phyloP scores from a whole-genome alignment of 2,888 invertebrate species.

The Eudemis profundana region DNA sequence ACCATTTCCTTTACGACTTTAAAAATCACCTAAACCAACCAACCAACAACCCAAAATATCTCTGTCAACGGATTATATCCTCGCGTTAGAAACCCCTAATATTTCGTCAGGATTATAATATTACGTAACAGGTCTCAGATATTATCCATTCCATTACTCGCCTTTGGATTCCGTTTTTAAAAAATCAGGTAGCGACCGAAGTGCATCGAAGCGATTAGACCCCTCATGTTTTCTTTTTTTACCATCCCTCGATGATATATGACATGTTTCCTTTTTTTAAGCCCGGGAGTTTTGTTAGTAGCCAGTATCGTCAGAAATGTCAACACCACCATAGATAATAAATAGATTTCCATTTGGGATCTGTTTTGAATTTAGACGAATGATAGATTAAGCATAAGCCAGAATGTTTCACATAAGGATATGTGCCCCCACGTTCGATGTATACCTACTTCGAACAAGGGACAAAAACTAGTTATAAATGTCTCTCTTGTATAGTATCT shows the following conservation, averaged over 20 bases:
- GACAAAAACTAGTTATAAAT: too few species aligned
- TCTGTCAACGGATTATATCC: conserved; percentile 21
- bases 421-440: too few species aligned
- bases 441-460: too few species aligned
- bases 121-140: conserved; percentile 34
- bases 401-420: conserved; percentile 5
- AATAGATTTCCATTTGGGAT: conserved; percentile 35
- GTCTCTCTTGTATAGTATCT: too few species aligned
- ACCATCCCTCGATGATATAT: conserved; percentile 62
- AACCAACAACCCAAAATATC: background rate
- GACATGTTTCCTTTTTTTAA: conserved; percentile 56
- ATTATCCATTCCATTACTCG: conserved; percentile 37
- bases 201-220: conserved; percentile 69
- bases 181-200: conserved; percentile 72
- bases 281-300: conserved; percentile 52
- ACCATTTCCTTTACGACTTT: background rate
- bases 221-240: conserved; percentile 58
- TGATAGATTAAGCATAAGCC: conserved; percentile 29
- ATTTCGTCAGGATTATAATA: conserved; percentile 36
- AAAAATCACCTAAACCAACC: background rate
- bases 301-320: conserved; percentile 56
- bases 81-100: conserved; percentile 23
- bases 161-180: conserved; percentile 36
- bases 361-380: conserved; percentile 37
- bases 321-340: conserved; percentile 55